A percentile compares a stretch with the other conserved stretches of the same genome.
Evolutionary conservation across 2,888 invertebrate genomes (phyloP).

Genomic region (Ormyrus pomaceus): DNA sequence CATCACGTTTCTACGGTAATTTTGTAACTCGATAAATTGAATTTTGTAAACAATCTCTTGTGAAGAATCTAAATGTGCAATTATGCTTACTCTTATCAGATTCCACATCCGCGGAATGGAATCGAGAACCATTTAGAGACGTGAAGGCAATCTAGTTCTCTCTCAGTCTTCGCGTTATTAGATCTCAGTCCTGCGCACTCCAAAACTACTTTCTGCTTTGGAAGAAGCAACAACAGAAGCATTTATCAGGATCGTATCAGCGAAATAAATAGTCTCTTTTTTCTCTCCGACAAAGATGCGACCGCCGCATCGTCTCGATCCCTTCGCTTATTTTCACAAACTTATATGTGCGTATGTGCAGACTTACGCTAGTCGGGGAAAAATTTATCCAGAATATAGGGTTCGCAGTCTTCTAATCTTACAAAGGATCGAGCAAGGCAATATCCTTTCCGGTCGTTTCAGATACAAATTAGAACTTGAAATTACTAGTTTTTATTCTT

Average conservation of each 20-base stretch:
- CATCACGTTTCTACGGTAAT: too few species aligned
- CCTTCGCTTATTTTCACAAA: constrained; percentile 9
- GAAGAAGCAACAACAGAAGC: constrained; percentile 59
- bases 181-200: constrained; percentile 17
- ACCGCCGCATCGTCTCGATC: background rate
- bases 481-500: too few species aligned
- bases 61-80: constrained; percentile 35
- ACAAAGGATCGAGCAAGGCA: background rate
- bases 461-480: too few species aligned
- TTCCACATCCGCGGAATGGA: constrained; percentile 43
- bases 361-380: background rate
- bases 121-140: constrained; percentile 41
- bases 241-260: constrained; percentile 68
- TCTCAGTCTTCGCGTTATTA: constrained; percentile 27
- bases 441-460: background rate
- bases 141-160: constrained; percentile 18
- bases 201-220: background rate
- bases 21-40: constrained; percentile 19
- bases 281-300: background rate
- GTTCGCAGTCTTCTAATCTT: constrained; percentile 9
- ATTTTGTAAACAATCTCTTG: constrained; percentile 51
- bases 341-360: background rate
- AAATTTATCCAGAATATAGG: constrained; percentile 14
- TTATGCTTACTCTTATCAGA: constrained; percentile 51
- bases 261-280: constrained; percentile 63